Evolutionary conservation across 2,113 vertebrate species (phyloP).

Genomic region (Connochaetes taurinus): DNA sequence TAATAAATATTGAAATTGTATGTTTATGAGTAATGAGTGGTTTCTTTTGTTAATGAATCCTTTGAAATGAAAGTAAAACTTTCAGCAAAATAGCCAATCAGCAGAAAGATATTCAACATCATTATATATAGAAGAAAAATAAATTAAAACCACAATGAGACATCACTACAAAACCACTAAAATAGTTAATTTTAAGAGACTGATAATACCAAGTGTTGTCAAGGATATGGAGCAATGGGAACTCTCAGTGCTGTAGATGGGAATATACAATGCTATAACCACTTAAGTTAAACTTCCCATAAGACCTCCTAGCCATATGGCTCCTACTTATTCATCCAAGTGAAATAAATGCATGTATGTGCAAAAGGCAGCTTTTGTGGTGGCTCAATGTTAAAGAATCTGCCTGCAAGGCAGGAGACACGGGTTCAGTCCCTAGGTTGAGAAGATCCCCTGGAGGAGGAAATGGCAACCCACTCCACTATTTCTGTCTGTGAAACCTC

Average conservation of each 20-base stretch:
- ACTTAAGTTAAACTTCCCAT: neutral
- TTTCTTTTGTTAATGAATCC: neutral
- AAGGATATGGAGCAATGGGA: neutral
- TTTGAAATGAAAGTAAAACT: neutral
- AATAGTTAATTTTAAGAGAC: neutral
- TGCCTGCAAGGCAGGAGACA: neutral
- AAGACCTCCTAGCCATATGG: neutral
- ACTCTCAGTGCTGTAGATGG: neutral
- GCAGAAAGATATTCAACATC: neutral
- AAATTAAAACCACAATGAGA: neutral
- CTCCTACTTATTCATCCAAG: neutral
- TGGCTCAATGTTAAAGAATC: neutral
- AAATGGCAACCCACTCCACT: neutral
- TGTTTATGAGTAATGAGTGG: neutral
- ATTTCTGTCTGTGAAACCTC: neutral
- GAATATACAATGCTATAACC: neutral
- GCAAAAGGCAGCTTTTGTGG: neutral
- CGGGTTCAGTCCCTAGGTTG: fast-evolving
- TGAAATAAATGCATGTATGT: neutral
- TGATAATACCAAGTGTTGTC: neutral
- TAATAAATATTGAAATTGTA: neutral
- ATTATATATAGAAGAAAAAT: neutral
- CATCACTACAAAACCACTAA: neutral
- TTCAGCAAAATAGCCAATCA: neutral
- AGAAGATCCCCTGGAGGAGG: neutral